A percentile compares a stretch with the other conserved stretches of the same genome.
These are phyloP conservation scores for Anarhynchus alexandrinus DNA, from an alignment of 2,113 vertebrate species.

Conservation along the genomic window DNA sequence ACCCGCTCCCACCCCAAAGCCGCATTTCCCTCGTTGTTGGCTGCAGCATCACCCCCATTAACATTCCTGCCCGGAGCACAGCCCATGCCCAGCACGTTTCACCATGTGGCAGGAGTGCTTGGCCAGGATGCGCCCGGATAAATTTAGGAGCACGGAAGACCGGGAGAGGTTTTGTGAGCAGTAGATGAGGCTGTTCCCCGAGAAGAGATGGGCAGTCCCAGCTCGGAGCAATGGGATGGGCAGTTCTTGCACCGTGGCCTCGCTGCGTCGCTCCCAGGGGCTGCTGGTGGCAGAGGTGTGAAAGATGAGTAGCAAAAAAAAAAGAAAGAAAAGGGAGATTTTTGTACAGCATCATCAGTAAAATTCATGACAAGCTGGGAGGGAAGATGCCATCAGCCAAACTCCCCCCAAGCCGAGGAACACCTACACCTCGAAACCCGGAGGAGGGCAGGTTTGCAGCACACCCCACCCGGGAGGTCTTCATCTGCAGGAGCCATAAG, in stretches of 20 bases:
- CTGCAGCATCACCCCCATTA: neutral
- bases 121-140: neutral
- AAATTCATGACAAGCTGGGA: neutral
- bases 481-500: fast-evolving
- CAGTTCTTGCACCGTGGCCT: neutral
- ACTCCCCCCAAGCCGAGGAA: neutral
- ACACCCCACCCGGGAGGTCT: neutral
- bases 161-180: neutral
- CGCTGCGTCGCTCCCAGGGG: neutral
- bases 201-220: neutral
- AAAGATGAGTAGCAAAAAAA: neutral
- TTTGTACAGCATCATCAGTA: neutral
- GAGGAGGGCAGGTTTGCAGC: neutral
- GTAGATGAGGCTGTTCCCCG: fast-evolving
- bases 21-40: neutral
- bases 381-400: neutral
- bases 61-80: neutral
- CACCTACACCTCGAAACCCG: fast-evolving
- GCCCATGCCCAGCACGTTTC: fast-evolving
- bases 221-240: neutral
- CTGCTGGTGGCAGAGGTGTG: neutral
- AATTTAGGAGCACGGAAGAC: neutral
- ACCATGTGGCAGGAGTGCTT: neutral
- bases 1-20: neutral
- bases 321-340: neutral